Evolutionary conservation across 2,113 vertebrate genomes (phyloP).

Genomic region (human (Homo sapiens)): DNA sequence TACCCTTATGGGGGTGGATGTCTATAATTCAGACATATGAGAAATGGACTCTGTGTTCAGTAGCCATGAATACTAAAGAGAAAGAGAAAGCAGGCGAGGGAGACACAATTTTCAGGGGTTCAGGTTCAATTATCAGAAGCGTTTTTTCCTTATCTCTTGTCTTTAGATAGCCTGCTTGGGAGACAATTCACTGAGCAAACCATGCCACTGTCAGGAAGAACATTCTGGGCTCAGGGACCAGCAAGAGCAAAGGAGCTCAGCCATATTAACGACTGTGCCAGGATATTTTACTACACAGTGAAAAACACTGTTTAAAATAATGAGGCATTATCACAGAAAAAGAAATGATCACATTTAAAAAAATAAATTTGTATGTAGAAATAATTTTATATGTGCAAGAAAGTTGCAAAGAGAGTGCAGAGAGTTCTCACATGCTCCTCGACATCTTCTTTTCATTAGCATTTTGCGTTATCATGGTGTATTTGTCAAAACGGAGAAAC

Average conservation of each 20-base stretch:
- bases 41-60: not conserved
- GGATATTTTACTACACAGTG: not conserved
- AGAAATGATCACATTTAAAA: not conserved
- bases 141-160: not conserved
- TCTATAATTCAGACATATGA: not conserved
- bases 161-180: not conserved
- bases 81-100: not conserved
- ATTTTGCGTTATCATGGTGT: not conserved
- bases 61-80: not conserved
- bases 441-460: not conserved
- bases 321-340: not conserved
- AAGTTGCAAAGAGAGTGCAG: not conserved
- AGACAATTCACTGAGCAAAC: not conserved
- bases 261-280: not conserved
- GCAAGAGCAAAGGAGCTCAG: not conserved
- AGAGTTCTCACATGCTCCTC: not conserved
- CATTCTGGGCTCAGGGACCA: not conserved
- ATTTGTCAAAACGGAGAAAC: conserved; percentile 21
- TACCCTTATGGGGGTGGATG: not conserved
- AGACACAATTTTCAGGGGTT: not conserved
- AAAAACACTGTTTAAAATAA: not conserved
- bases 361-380: not conserved
- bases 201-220: not conserved
- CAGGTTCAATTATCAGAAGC: not conserved
- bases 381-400: not conserved